These are phyloP conservation scores for Pungitius pungitius DNA, from an alignment of 2,113 vertebrate species.

Conservation along the genomic window DNA sequence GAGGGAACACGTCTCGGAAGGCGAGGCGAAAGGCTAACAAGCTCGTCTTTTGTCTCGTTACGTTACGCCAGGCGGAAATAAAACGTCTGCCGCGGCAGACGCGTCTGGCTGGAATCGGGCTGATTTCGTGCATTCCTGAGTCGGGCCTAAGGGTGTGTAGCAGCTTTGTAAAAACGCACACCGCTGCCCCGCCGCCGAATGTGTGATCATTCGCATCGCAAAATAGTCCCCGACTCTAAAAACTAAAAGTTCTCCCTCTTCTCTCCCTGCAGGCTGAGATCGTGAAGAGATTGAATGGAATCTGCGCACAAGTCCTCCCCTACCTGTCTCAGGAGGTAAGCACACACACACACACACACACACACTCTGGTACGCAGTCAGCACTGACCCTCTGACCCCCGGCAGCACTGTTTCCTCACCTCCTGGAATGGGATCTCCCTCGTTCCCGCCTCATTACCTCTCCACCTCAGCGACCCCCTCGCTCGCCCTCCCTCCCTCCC, in stretches of 20 bases:
- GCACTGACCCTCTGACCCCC: constrained; percentile 61
- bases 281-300: constrained; percentile 97
- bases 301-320: constrained; percentile 97
- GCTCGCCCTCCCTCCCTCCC: constrained; percentile 48
- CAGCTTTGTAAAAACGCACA: neutral
- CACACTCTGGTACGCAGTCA: constrained; percentile 11
- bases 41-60: neutral
- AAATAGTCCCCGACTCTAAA: neutral
- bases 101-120: neutral
- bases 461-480: constrained; percentile 61
- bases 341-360: constrained; percentile 39
- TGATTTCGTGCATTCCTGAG: neutral
- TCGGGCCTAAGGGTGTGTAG: neutral
- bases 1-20: neutral
- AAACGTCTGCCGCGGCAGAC: neutral
- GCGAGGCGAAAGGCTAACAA: neutral
- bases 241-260: constrained; percentile 5
- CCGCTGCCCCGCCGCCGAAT: neutral
- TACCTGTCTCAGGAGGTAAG: constrained; percentile 98
- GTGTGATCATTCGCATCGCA: neutral
- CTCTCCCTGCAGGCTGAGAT: constrained; percentile 91
- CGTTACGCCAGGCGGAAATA: neutral
- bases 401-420: constrained; percentile 52
- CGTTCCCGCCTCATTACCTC: constrained; percentile 72
- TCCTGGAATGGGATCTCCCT: constrained; percentile 72